phyloP scores from a whole-genome alignment of 2,797 vertebrate genomes.

The Rhinichthys osculus region DNA sequence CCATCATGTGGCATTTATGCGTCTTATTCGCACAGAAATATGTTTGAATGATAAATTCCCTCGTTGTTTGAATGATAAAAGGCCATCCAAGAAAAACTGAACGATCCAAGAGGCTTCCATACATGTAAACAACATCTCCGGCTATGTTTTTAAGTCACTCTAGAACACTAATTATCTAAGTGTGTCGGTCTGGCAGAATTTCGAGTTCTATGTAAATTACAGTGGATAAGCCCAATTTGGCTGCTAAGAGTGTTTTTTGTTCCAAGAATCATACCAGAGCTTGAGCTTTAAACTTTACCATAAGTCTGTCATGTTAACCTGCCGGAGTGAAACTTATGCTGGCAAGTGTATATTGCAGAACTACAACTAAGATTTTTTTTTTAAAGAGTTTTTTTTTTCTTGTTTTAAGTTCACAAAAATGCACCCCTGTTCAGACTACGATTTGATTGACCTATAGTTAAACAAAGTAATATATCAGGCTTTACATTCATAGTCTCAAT shows the following conservation, averaged over 20 bases:
- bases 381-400: not conserved
- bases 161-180: conserved; percentile 61
- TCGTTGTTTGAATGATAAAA: conserved; percentile 21
- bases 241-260: conserved; percentile 53
- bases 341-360: conserved; percentile 7
- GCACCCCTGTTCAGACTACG: not conserved
- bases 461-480: not conserved
- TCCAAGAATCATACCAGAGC: conserved; percentile 31
- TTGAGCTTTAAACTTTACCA: conserved; percentile 52
- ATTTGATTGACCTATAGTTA: not conserved
- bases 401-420: not conserved
- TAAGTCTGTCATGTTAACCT: conserved; percentile 57
- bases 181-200: conserved; percentile 54
- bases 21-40: conserved; percentile 37
- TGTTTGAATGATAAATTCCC: conserved; percentile 17
- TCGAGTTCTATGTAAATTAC: conserved; percentile 64
- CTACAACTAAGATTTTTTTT: conserved; percentile 1
- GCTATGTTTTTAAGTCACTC: conserved; percentile 63
- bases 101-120: conserved; percentile 45
- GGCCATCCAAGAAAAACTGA: conserved; percentile 47
- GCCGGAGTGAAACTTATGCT: conserved; percentile 54
- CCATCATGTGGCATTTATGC: not conserved
- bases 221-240: conserved; percentile 68
- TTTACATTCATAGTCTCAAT: not conserved
- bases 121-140: conserved; percentile 57